These are phyloP conservation scores for Xiphydria camelus DNA, from an alignment of 2,888 invertebrate genomes.

Conservation along the genomic window DNA sequence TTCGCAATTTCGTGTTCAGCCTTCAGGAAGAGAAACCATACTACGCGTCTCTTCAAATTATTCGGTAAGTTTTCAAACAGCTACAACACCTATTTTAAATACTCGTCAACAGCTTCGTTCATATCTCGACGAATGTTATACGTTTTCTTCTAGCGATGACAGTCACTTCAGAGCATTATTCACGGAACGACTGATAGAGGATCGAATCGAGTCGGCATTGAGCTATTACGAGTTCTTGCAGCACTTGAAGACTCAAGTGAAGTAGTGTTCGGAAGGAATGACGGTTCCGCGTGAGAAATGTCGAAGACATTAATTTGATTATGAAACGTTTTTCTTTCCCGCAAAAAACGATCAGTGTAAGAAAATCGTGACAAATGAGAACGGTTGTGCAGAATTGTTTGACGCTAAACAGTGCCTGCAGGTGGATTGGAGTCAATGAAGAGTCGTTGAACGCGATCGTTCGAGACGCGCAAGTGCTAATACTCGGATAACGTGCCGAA, in stretches of 20 bases:
- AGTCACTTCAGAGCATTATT: conserved; percentile 81
- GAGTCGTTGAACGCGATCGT: no score
- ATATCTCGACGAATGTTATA: no score
- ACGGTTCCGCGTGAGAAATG: conserved; percentile 6
- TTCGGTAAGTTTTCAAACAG: conserved; percentile 65
- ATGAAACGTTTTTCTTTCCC: conserved; percentile 7
- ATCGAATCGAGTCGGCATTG: conserved; percentile 89
- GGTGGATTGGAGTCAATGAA: no score
- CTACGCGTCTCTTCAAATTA: conserved; percentile 75
- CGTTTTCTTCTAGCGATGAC: conserved; percentile 77
- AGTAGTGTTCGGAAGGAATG: conserved; percentile 68
- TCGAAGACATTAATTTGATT: conserved; percentile 5
- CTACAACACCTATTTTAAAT: no score
- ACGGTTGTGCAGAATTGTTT: no score
- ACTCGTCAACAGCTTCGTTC: not conserved
- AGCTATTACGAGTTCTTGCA: conserved; percentile 99
- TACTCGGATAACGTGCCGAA: no score
- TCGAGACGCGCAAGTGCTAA: no score
- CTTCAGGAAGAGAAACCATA: conserved; percentile 86
- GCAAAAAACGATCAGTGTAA: no score
- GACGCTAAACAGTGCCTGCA: no score
- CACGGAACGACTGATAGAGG: conserved; percentile 89
- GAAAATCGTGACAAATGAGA: no score
- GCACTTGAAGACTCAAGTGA: conserved; percentile 87
- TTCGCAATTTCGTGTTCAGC: conserved; percentile 79